Conservation (phyloP, 2,113 vertebrate species). For the Hypocryptadius cinnamomeus region DNA sequence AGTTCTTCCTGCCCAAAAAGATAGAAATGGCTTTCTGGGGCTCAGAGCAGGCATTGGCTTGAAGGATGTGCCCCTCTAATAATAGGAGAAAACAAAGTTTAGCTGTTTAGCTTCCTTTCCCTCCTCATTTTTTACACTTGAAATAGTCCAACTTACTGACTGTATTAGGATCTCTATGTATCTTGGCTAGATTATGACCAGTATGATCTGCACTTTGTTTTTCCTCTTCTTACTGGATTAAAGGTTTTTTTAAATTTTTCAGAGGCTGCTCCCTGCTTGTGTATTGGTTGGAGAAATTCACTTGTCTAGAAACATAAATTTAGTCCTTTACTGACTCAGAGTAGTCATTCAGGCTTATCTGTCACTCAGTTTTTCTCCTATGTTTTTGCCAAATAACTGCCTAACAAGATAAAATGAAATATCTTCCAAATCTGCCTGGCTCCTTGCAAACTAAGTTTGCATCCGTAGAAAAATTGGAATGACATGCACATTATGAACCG, state of each 20-base stretch:
- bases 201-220: neutral
- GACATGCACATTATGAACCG: neutral
- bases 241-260: neutral
- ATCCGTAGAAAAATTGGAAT: neutral
- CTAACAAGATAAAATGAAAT: neutral
- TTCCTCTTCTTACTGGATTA: neutral
- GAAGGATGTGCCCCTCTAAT: neutral
- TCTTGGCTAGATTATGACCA: neutral
- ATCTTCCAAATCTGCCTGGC: neutral
- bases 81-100: neutral
- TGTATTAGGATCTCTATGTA: neutral
- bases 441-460: neutral
- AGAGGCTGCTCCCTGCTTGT: neutral
- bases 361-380: neutral
- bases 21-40: neutral
- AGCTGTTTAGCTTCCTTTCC: neutral
- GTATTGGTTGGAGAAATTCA: neutral
- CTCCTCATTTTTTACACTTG: neutral
- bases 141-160: neutral
- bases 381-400: conserved; percentile 2
- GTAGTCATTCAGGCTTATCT: neutral
- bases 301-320: neutral
- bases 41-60: neutral
- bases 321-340: neutral
- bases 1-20: neutral